These are phyloP conservation scores for Hassar affinis DNA, from an alignment of 2,113 vertebrate species.

Conservation along the genomic window DNA sequence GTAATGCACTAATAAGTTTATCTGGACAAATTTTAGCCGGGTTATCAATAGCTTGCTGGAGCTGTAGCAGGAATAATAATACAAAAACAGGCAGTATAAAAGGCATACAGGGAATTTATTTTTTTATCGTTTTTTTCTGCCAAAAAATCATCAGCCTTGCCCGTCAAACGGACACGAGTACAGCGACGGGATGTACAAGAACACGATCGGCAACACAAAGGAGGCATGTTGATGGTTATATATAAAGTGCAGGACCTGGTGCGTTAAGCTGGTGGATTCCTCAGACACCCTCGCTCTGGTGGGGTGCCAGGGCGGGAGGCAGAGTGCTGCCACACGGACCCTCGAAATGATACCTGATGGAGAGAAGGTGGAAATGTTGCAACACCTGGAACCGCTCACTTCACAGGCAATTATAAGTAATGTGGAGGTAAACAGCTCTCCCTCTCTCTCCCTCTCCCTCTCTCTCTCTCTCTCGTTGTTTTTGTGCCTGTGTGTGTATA, in stretches of 20 bases:
- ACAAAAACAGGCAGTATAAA: neutral
- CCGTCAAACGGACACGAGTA: neutral
- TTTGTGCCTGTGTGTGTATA: neutral
- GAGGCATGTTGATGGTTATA: constrained; percentile 1
- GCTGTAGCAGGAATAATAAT: neutral
- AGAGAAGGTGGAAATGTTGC: constrained; percentile 1
- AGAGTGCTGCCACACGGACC: constrained; percentile 88
- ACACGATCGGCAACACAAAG: neutral
- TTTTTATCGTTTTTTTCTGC: neutral
- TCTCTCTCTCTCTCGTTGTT: neutral
- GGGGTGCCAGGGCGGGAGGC: constrained; percentile 81
- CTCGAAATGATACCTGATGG: constrained; percentile 88
- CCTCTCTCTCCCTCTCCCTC: neutral
- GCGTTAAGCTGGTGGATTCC: neutral
- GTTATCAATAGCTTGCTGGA: neutral
- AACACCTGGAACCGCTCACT: neutral
- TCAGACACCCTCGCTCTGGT: constrained; percentile 72
- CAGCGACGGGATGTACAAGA: neutral
- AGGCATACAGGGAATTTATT: constrained; percentile 6
- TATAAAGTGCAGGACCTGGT: constrained; percentile 34
- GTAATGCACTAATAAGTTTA: no score
- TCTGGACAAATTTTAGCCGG: no score
- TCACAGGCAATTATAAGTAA: no score
- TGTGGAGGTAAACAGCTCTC: neutral
- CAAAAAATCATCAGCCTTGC: neutral